phyloP scores from a whole-genome alignment of 2,888 invertebrate genomes.

The Mimumesa dahlbomi region DNA sequence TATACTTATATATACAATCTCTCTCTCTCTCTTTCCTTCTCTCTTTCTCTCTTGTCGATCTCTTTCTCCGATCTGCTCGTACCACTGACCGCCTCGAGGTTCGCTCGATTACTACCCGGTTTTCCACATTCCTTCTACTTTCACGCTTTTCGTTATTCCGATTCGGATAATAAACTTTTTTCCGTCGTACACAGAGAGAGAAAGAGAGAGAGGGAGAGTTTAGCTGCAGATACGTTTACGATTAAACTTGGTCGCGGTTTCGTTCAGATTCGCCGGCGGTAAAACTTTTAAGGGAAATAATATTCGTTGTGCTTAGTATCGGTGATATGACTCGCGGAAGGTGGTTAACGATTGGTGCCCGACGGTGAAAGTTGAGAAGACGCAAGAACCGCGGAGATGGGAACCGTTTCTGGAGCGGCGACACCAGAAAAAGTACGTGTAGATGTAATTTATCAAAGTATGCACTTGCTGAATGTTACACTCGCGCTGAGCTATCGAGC shows the following conservation, averaged over 20 bases:
- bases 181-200: too few species aligned
- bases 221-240: too few species aligned
- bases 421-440: background rate
- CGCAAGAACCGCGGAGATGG: background rate
- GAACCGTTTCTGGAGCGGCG: background rate
- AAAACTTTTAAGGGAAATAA: too few species aligned
- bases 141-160: too few species aligned
- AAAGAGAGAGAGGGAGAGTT: too few species aligned
- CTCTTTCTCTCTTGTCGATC: too few species aligned
- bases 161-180: too few species aligned
- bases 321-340: background rate
- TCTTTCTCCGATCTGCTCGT: background rate
- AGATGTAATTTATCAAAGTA: too few species aligned
- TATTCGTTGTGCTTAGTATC: too few species aligned
- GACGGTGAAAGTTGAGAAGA: slow-evolving; percentile 1
- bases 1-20: background rate
- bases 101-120: slow-evolving; percentile 3
- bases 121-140: background rate
- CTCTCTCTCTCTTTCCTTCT: background rate
- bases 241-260: background rate
- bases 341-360: background rate
- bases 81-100: background rate
- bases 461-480: too few species aligned
- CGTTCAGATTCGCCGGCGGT: background rate
- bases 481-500: too few species aligned